Base-by-base conservation (phyloP, 1,140 invertebrate genomes). In the Pollicipes pollicipes region DNA sequence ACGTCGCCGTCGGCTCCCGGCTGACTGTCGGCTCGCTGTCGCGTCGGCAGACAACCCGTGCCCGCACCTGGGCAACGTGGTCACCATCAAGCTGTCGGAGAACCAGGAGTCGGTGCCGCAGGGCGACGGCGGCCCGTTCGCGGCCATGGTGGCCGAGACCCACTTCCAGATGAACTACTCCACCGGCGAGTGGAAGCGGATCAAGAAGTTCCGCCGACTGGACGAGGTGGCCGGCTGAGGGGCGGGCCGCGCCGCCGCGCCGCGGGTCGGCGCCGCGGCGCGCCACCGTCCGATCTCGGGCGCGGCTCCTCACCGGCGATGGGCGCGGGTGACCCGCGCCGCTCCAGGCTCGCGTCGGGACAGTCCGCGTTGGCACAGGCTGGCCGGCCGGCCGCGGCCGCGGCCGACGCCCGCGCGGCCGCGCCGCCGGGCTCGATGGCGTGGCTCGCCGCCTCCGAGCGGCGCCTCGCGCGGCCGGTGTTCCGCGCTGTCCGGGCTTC, bases 111-210 rank as follows among this genome's bases (percentile, higher is more conserved):
- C 87, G 72, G 86, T 93, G 0, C 80, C 84, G 13, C 88, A 92
- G 75, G 78, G 86, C 0, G 89, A 90, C 78, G 45, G 13, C 45
- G 87, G 88, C 71, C 86, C 85, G 0, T 28, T 21, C 28, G 80
- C 88, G 0, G 85, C 86, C 0, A 88, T 91, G 85, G 82, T 91
- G 66, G 90, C 90, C 0, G 93, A 97, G 79, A 94, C 90, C 24
- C 93, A 94, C 80, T 95, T 95, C 84, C 92, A 95, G 81, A 95
- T 97, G 93, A 95, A 97, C 80, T 96, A 95, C 81, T 90, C 88
- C 73, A 93, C 91, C 71, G 92, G 93, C 0, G 91, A 95, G 78
- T 95, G 92, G 91, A 95, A 94, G 75, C 81, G 90, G 58, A 89
- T 95, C 69, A 91, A 93, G 77, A 95, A 95, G 76, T 77, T 58